A percentile compares a stretch with the other conserved stretches of the same genome.
These are phyloP conservation scores for Indicator maculatus DNA, from an alignment of 2,113 vertebrate genomes.

Conservation along the genomic window DNA sequence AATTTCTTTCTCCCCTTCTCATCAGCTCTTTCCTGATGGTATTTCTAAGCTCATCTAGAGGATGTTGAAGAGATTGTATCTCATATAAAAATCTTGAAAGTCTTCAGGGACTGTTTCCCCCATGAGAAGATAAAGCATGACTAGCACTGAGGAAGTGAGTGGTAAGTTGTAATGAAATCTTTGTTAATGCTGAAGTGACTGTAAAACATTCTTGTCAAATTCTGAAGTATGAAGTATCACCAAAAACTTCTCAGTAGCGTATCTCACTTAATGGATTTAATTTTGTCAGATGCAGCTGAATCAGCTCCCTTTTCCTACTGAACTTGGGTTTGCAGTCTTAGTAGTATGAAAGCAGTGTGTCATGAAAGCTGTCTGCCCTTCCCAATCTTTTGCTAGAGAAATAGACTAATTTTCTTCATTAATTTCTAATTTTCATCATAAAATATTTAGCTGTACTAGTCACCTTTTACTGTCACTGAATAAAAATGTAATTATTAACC, in stretches of 20 bases:
- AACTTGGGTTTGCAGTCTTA: not conserved
- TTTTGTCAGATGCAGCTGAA: not conserved
- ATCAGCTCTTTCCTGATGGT: slow-evolving; percentile 6
- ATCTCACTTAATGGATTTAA: not conserved
- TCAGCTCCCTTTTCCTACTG: not conserved
- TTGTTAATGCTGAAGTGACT: not conserved
- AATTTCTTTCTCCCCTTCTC: not conserved
- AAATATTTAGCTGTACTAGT: not conserved
- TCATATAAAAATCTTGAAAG: not conserved
- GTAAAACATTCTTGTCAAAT: not conserved
- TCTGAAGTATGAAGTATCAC: not conserved
- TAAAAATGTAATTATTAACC: not conserved
- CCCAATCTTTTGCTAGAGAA: not conserved
- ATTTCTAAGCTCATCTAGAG: not conserved
- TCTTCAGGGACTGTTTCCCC: not conserved
- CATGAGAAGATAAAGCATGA: not conserved
- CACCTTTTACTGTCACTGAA: not conserved
- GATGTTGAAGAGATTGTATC: not conserved
- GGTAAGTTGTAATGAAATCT: not conserved
- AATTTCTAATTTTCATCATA: not conserved
- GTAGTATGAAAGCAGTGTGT: not conserved
- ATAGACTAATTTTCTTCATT: not conserved
- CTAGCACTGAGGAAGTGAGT: not conserved
- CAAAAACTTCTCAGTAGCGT: not conserved
- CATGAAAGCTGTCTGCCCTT: not conserved